Evolutionary conservation across 2,797 vertebrate genomes (phyloP).

Genomic region (Hydrolagus colliei): DNA sequence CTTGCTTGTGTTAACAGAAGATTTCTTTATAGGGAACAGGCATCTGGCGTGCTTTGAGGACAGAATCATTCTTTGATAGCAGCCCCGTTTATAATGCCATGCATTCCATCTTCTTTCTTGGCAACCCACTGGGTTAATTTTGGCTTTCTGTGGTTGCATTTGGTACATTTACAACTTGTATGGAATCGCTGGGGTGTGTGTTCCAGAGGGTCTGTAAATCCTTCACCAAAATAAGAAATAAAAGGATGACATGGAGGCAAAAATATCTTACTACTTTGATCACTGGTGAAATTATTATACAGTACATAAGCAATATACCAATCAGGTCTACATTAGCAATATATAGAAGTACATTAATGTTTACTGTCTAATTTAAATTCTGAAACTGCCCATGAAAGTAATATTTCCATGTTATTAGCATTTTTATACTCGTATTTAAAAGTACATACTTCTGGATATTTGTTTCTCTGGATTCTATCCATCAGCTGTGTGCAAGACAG

Average conservation of each 20-base stretch:
- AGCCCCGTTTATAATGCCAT: slow-evolving; percentile 9
- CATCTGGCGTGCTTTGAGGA: background rate
- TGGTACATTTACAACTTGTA: background rate
- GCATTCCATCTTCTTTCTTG: slow-evolving; percentile 24
- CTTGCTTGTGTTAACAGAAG: background rate
- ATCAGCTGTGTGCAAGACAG: no score
- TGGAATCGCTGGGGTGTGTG: no score
- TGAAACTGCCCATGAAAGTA: no score
- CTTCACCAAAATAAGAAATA: background rate
- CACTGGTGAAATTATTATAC: background rate
- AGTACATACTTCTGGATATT: no score
- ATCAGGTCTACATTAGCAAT: no score
- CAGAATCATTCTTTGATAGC: slow-evolving; percentile 1
- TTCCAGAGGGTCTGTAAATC: background rate
- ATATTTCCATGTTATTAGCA: no score
- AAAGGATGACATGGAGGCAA: background rate
- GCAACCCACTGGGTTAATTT: background rate
- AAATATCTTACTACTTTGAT: background rate
- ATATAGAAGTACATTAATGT: no score
- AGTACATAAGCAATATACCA: no score
- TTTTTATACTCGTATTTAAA: no score
- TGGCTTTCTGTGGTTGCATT: background rate
- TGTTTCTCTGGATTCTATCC: no score
- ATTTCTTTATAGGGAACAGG: background rate
- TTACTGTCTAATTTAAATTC: no score